These are phyloP conservation scores for Lytechinus pictus DNA, from an alignment of 35 echinoderm and acorn worm genomes.

Conservation along the genomic window DNA sequence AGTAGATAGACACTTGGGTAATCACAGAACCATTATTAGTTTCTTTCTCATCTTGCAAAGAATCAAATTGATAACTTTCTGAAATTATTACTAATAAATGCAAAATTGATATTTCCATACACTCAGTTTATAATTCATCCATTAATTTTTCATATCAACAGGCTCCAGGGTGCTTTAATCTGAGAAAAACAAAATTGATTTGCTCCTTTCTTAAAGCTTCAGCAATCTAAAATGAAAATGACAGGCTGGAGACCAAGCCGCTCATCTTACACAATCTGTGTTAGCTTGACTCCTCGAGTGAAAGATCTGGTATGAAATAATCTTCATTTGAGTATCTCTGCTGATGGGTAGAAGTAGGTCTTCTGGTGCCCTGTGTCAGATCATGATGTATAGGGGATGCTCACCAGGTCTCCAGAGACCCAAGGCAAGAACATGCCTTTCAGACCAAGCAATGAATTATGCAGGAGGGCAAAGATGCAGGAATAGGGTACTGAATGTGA, in stretches of 20 bases:
- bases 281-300: background rate
- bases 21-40: too few species aligned
- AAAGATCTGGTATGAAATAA: conserved; percentile 13
- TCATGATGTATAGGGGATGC: conserved; percentile 1
- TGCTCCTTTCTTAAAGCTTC: background rate
- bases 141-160: background rate
- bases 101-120: background rate
- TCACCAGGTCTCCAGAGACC: background rate
- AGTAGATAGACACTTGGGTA: too few species aligned
- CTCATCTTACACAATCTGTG: background rate
- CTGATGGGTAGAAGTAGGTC: background rate
- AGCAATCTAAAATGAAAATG: background rate
- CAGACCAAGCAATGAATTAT: conserved; percentile 5
- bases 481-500: background rate
- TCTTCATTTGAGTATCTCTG: background rate
- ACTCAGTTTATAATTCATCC: background rate
- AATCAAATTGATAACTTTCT: background rate
- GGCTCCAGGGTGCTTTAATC: background rate
- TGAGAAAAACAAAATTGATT: background rate
- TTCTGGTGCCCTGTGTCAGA: background rate
- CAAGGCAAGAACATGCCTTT: background rate
- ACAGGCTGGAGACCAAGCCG: background rate
- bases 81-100: background rate
- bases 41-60: too few species aligned
- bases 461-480: background rate